phyloP scores from a whole-genome alignment of 2,888 invertebrate species.

The Clepsis dumicolana region DNA sequence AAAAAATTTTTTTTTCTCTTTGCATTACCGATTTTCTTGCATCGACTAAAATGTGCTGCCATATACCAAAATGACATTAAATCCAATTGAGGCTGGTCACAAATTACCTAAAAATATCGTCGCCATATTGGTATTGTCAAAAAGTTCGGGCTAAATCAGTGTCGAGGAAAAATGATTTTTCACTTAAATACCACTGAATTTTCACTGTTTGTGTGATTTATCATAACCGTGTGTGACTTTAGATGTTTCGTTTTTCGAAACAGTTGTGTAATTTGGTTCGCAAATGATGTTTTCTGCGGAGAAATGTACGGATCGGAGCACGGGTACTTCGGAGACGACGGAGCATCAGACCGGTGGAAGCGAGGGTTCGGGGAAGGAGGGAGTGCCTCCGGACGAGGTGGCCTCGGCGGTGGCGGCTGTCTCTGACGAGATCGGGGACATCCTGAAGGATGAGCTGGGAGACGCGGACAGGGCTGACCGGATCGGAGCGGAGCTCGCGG shows the following conservation, averaged over 20 bases:
- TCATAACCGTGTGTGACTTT: slow-evolving; percentile 73
- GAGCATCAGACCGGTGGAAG: slow-evolving; percentile 70
- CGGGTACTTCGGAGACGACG: slow-evolving; percentile 66
- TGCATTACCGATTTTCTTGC: background rate
- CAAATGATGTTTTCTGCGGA: slow-evolving; percentile 83
- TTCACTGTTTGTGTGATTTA: slow-evolving; percentile 71
- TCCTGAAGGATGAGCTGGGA: slow-evolving; percentile 78
- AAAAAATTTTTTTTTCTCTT: slow-evolving; percentile 13
- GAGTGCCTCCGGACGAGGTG: slow-evolving; percentile 73
- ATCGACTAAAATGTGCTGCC: slow-evolving; percentile 70
- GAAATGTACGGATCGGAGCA: slow-evolving; percentile 76
- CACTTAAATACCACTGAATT: slow-evolving; percentile 69
- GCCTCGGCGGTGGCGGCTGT: slow-evolving; percentile 78
- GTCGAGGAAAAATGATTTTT: slow-evolving; percentile 82
- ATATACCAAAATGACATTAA: slow-evolving; percentile 63
- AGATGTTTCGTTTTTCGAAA: slow-evolving; percentile 79
- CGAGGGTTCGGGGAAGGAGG: slow-evolving; percentile 64
- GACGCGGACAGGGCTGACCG: slow-evolving; percentile 77
- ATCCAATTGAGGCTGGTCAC: slow-evolving; percentile 74
- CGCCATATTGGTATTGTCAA: slow-evolving; percentile 87
- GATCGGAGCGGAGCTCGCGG: slow-evolving; percentile 77
- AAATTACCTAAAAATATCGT: slow-evolving; percentile 84
- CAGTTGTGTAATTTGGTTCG: slow-evolving; percentile 73
- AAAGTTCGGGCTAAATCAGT: slow-evolving; percentile 78
- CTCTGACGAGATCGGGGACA: slow-evolving; percentile 81